Percentiles rank a stretch among this genome's conserved stretches.
phyloP scores from a whole-genome alignment of 2,797 vertebrate genomes.

The Lycodopsis pacificus region DNA sequence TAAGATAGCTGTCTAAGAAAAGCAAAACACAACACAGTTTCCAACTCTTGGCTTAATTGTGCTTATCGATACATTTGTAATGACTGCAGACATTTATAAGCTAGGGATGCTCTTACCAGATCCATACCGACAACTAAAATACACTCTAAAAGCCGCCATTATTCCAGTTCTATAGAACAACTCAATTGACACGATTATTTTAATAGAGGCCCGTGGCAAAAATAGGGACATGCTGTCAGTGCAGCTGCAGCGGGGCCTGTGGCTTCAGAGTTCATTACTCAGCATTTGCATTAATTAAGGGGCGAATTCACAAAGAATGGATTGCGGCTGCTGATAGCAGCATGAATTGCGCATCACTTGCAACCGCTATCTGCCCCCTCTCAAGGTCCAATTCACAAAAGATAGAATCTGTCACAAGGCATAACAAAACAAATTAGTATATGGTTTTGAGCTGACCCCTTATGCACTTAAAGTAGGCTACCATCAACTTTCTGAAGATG shows the following conservation, averaged over 20 bases:
- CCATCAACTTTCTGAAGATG: too few relatives aligned
- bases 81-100: slow-evolving; percentile 12
- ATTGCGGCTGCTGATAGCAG: neutral
- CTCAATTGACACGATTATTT: neutral
- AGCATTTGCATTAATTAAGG: neutral
- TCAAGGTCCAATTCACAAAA: neutral
- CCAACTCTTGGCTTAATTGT: neutral
- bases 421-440: neutral
- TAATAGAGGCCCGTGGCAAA: neutral
- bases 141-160: neutral
- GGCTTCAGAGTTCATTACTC: slow-evolving; percentile 1
- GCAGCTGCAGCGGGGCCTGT: neutral
- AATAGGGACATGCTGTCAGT: neutral
- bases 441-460: neutral
- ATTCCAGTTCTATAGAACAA: neutral
- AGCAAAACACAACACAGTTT: neutral
- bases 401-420: neutral
- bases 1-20: neutral
- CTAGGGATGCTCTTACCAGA: neutral
- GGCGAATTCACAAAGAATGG: neutral
- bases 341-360: neutral
- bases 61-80: neutral
- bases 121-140: neutral
- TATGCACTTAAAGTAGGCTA: neutral
- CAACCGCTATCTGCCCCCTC: neutral